Evolutionary conservation across 2,888 invertebrate species (phyloP).

Genomic region (Diaperis boleti): DNA sequence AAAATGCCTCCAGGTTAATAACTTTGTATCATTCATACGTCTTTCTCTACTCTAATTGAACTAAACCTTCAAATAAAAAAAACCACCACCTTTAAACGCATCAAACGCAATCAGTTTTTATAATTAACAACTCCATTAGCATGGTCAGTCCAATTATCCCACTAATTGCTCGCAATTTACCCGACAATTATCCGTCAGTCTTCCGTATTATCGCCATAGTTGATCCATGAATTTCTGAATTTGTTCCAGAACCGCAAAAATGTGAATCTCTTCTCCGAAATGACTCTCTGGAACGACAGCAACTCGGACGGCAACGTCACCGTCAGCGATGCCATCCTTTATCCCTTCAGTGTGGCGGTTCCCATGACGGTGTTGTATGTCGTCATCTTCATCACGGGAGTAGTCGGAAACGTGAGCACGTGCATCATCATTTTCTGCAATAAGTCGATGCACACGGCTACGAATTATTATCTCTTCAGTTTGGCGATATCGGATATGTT

Average conservation of each 20-base stretch:
- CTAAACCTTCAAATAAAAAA: no score
- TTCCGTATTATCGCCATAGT: not conserved
- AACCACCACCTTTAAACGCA: no score
- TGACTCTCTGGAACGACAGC: not conserved
- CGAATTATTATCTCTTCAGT: conserved; percentile 87
- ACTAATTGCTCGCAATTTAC: no score
- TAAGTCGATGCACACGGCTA: conserved; percentile 86
- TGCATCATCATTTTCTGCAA: conserved; percentile 90
- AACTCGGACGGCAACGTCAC: not conserved
- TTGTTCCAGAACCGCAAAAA: not conserved
- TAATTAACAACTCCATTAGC: not conserved
- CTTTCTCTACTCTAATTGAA: no score
- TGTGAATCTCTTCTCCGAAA: not conserved
- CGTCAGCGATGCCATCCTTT: conserved; percentile 2
- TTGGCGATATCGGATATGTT: conserved; percentile 87
- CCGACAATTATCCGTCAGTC: not conserved
- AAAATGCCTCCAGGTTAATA: no score
- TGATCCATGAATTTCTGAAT: not conserved
- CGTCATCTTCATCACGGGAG: conserved; percentile 81
- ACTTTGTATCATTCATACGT: no score
- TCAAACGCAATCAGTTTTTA: not conserved
- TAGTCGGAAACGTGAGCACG: conserved; percentile 86
- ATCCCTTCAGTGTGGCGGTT: conserved; percentile 69
- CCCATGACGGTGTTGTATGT: conserved; percentile 82
- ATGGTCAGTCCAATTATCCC: not conserved